A percentile compares a stretch with the other conserved stretches of the same genome.
Conservation (phyloP, 2,797 vertebrate species). For the Silurus aristotelis region DNA sequence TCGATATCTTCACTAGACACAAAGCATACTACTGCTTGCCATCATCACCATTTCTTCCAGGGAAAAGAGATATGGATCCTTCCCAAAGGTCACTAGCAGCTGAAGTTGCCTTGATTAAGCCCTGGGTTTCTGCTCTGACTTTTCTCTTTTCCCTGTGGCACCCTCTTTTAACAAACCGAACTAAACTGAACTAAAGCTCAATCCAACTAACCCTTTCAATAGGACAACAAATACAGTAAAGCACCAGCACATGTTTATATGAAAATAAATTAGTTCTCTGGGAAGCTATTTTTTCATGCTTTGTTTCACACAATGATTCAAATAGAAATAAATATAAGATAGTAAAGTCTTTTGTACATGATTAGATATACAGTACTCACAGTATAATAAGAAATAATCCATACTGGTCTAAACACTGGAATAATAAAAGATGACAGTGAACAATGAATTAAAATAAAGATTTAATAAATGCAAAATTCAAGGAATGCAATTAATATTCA, state of each 20-base stretch:
- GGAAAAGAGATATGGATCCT: constrained; percentile 77
- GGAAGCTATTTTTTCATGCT: constrained; percentile 28
- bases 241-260: constrained; percentile 41
- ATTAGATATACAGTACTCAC: not conserved
- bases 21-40: constrained; percentile 80
- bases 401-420: not conserved
- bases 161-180: constrained; percentile 55
- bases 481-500: not conserved
- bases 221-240: constrained; percentile 61
- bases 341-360: not conserved
- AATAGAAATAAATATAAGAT: not conserved
- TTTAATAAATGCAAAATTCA: not conserved
- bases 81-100: constrained; percentile 77
- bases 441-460: not conserved
- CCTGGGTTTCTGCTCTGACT: constrained; percentile 75
- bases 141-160: constrained; percentile 60
- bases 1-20: constrained; percentile 83
- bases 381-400: not conserved
- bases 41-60: constrained; percentile 76
- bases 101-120: constrained; percentile 79
- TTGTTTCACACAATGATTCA: not conserved
- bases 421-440: not conserved
- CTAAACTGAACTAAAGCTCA: constrained; percentile 56
- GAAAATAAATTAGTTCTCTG: constrained; percentile 41
- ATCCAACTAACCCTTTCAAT: constrained; percentile 59